phyloP scores from a whole-genome alignment of 2,888 invertebrate species.

The Epistrophe grossulariae region DNA sequence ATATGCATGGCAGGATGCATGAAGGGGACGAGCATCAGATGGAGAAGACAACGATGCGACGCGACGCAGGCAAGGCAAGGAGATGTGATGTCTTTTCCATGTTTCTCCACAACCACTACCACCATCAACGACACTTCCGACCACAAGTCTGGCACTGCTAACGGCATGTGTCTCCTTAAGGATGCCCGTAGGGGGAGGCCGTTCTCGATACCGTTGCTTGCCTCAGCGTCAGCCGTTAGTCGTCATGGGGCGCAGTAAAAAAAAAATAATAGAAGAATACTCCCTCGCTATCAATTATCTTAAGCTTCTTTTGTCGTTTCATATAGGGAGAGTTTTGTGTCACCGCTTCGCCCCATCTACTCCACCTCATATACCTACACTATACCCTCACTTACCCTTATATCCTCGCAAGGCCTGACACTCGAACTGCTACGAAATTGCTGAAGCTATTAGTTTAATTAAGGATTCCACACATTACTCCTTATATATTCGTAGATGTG shows the following conservation, averaged over 20 bases:
- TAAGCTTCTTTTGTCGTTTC: constrained; percentile 75
- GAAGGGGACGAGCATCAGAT: neutral
- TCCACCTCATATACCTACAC: too few species aligned
- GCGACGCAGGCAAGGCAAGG: neutral
- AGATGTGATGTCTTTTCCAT: constrained; percentile 45
- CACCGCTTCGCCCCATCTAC: constrained; percentile 30
- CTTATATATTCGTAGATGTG: constrained; percentile 27
- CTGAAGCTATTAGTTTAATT: constrained; percentile 76
- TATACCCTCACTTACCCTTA: constrained; percentile 19
- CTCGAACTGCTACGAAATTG: constrained; percentile 62
- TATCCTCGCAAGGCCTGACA: constrained; percentile 16
- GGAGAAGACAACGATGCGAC: constrained; percentile 3
- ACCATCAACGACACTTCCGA: constrained; percentile 50
- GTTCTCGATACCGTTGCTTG: neutral
- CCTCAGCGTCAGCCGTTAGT: constrained; percentile 6
- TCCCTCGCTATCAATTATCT: constrained; percentile 75
- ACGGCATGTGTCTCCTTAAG: constrained; percentile 54
- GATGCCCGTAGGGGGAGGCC: constrained; percentile 42
- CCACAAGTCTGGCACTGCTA: constrained; percentile 52
- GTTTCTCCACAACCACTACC: constrained; percentile 32
- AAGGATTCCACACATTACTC: constrained; percentile 74
- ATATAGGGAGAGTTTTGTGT: constrained; percentile 67
- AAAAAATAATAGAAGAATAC: too few species aligned
- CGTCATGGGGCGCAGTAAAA: constrained; percentile 19
- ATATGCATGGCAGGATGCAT: neutral